Conservation (phyloP, 2,888 invertebrate species). For the Carpatolechia fugitivella region DNA sequence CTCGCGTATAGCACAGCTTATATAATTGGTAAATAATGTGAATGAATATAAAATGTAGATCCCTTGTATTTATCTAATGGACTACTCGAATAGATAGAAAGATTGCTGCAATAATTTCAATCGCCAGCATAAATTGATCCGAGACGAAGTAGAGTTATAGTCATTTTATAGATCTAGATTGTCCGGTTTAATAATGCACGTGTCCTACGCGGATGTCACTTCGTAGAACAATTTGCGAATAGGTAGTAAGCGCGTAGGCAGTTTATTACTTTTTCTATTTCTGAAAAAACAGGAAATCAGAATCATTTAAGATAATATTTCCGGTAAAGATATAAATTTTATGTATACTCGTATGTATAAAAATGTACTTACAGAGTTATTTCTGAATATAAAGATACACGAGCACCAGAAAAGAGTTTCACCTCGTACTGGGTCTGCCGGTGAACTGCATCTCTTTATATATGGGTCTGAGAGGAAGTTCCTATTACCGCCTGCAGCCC, state of each 20-base stretch:
- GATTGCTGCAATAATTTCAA: constrained; percentile 27
- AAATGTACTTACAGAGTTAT: not conserved
- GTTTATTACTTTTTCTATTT: constrained; percentile 14
- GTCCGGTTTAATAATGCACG: constrained; percentile 32
- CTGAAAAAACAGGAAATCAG: constrained; percentile 11
- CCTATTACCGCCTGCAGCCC: constrained; percentile 28
- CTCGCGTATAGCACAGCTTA: not conserved
- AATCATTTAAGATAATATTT: not conserved
- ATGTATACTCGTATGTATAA: no score
- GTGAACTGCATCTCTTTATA: constrained; percentile 38
- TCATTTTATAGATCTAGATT: constrained; percentile 24
- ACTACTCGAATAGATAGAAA: constrained; percentile 32
- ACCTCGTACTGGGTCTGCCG: not conserved
- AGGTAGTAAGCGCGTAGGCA: constrained; percentile 28
- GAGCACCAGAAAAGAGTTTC: not conserved
- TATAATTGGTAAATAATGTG: no score
- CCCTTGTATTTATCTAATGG: constrained; percentile 35
- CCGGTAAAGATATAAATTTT: not conserved
- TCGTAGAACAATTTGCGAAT: constrained; percentile 41
- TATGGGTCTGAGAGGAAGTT: constrained; percentile 45
- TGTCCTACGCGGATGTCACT: constrained; percentile 37
- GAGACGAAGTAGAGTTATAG: constrained; percentile 7
- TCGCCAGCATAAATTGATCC: constrained; percentile 29
- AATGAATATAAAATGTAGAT: constrained; percentile 18
- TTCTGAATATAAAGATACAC: not conserved